phyloP scores from a whole-genome alignment of 2,113 vertebrate genomes.

The Herpailurus yagouaroundi region DNA sequence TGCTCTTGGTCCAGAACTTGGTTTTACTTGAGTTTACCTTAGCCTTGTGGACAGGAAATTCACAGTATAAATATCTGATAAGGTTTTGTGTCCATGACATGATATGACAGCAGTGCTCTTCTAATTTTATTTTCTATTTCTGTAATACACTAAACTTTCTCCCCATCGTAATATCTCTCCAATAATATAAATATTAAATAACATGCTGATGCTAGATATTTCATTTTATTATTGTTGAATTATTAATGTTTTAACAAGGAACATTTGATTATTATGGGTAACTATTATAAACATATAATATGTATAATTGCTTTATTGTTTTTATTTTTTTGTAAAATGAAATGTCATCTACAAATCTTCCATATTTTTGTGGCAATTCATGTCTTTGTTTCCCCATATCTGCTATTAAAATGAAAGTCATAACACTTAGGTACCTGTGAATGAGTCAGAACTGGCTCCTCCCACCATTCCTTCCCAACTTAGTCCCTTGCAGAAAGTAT shows the following conservation, averaged over 20 bases:
- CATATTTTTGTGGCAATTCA: background rate
- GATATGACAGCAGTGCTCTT: background rate
- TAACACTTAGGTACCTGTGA: background rate
- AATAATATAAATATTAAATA: background rate
- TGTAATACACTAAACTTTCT: background rate
- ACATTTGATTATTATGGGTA: background rate
- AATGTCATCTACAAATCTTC: background rate
- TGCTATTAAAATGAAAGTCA: background rate
- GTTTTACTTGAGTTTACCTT: background rate
- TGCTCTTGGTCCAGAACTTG: background rate
- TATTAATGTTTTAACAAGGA: constrained; percentile 16
- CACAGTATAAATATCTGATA: background rate
- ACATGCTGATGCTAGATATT: background rate
- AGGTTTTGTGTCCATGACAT: background rate
- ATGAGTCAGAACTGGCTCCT: background rate
- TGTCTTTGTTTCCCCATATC: background rate
- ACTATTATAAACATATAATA: background rate
- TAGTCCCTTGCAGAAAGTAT: background rate
- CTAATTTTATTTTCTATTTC: constrained; percentile 9
- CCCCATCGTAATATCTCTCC: background rate
- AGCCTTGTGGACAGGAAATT: background rate
- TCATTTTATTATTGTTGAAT: constrained; percentile 30
- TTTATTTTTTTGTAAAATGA: constrained; percentile 31
- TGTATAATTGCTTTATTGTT: background rate
- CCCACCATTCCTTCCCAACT: background rate